Base-by-base conservation (phyloP, 2,888 invertebrate genomes). In the Rhingia campestris region DNA sequence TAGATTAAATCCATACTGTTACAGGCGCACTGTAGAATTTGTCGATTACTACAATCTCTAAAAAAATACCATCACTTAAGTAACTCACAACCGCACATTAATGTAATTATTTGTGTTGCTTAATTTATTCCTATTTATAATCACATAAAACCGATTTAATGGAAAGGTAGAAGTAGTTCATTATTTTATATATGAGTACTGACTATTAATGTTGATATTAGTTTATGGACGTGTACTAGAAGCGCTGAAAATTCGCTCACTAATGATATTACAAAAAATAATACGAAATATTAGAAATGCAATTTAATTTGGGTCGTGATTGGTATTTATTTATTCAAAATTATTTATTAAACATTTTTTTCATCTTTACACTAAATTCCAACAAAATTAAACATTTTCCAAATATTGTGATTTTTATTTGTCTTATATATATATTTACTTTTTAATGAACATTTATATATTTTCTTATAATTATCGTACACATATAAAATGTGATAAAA, bases 1-100 rank as follows among this genome's bases (percentile, higher is more conserved):
- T 87, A 91, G 91, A 89, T 89, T 90, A 88, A 90, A 91, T 90
- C 90, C 90, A 86, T 90, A 90, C 88, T 90, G 89, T 88, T 90
- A 90, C 88, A 90, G 90, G 87, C 91, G 90, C 86, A 89, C 89
- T 87, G 88, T 90, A 88, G 91, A 91, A 87, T 89, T 90, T 89
- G 88, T 90, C 89, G 90, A 91, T 89, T 90, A 89, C 88, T 91
- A 89, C 88, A 88, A 90, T 89, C 88, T 89, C 86, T 91, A 88
- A 87, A 86, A 59, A 54, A 49, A 43, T 39, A 14, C 30, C 4
- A 59, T 45, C 69, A 70, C 58, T 70, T 49, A 49, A 47, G 58
- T 22, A 22, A 22, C 22, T 61, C 37, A 61, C 51, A 61, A 53
- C 63, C 63, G 61, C 61, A 73, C 56, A 39, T 22, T 32, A 37